Evolutionary conservation across 2,797 vertebrate species (phyloP), one percentile per base, ranked within the genome.

Genomic region (Hemitrygon akajei): DNA sequence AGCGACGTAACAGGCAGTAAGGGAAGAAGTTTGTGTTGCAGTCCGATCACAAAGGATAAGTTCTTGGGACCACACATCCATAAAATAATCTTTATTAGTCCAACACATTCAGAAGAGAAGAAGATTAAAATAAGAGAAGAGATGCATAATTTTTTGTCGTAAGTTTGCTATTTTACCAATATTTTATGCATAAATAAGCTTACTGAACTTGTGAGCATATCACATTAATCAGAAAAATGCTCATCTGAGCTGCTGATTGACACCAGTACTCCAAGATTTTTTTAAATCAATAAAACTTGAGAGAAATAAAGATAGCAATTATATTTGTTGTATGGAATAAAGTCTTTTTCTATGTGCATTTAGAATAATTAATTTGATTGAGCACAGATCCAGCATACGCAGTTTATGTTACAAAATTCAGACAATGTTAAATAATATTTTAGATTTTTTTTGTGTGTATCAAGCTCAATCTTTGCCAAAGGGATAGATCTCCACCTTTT

Each of bases 401-500:
- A 3, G 47, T 30, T 86, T 60, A 60, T 6, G 71, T 86, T 86
- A 27, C 56, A 86, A 58, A 60, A 86, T 7, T 86, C 27, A n/a
- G 25, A 25, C 14, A 25, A 60, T 86, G 56, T 60, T 86, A n/a
- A 86, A n/a, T 86, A n/a, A n/a, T 86, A 86, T 86, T 86, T 86
- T 12, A 86, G 25, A 47, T 47, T 30, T 30, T 84, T 58, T 30
- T 80, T 37, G 30, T 84, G 27, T 30, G 56, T 30, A 84, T 30
- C 82, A 14, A 30, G 25, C 82, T 56, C 11, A 58, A 58, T 22
- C 56, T 58, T 58, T 84, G 82, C 22, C 82, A 60, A 84, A 84
- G 47, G 40, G 25, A 84, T 84, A 11, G 56, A 60, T 84, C 56
- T 30, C 20, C 34, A 69, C 63, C 87, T 91, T 91, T 37, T 22